A percentile compares a stretch with the other conserved stretches of the same genome.
These are phyloP conservation scores for Frankliniella intonsa DNA, from an alignment of 2,888 invertebrate genomes.

Conservation along the genomic window DNA sequence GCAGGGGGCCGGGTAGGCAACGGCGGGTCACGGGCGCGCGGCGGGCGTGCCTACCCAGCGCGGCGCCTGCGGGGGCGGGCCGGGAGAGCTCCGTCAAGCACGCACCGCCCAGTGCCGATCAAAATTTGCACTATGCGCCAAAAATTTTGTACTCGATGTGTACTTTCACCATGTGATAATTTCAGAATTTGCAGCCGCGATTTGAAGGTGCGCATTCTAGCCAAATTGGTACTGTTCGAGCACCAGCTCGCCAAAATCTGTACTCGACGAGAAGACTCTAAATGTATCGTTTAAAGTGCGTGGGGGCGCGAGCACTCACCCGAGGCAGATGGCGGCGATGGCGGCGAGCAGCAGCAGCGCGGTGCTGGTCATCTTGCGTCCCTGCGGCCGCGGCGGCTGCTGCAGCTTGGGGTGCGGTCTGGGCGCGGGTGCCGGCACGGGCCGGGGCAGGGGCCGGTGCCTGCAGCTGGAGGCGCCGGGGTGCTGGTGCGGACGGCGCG, in stretches of 20 bases:
- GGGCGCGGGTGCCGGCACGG: not conserved
- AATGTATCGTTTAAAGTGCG: too few relatives aligned
- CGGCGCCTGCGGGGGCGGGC: not conserved
- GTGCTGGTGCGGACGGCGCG: not conserved
- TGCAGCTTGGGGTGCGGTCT: not conserved
- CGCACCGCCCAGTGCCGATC: too few relatives aligned
- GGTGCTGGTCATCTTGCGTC: not conserved
- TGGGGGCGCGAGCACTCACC: too few relatives aligned
- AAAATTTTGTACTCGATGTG: too few relatives aligned
- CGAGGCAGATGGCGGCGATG: not conserved
- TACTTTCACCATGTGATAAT: too few relatives aligned
- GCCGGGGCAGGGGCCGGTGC: not conserved
- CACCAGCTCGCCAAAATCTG: too few relatives aligned
- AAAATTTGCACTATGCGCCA: not conserved
- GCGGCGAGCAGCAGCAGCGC: conserved; percentile 3
- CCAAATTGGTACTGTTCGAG: too few relatives aligned
- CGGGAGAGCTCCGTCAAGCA: too few relatives aligned
- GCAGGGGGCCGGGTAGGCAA: not conserved
- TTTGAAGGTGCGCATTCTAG: too few relatives aligned
- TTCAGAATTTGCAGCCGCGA: too few relatives aligned
- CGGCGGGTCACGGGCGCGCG: not conserved
- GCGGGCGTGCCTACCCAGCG: not conserved
- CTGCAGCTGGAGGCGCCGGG: not conserved
- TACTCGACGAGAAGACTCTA: too few relatives aligned
- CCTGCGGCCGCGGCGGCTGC: not conserved